Percentiles rank a stretch among this genome's conserved stretches.
phyloP scores from a whole-genome alignment of 2,797 vertebrate species.

The Neosalanx taihuensis region DNA sequence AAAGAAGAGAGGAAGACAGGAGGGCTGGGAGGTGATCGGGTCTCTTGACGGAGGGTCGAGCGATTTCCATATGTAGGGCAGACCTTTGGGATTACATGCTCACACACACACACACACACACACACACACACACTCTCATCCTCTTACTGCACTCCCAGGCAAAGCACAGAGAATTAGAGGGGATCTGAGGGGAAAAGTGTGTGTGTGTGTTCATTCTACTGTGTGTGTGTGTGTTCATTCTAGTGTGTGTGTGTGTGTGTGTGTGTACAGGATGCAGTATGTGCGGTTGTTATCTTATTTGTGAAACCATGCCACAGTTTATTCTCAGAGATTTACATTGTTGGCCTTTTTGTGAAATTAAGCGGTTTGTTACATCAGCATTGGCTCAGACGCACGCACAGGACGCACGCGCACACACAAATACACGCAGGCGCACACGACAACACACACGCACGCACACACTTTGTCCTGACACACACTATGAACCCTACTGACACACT shows the following conservation, averaged over 20 bases:
- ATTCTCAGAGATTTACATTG: conserved; percentile 52
- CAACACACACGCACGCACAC: neutral
- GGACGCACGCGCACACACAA: conserved; percentile 5
- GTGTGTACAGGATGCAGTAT: conserved; percentile 3
- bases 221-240: conserved; percentile 17
- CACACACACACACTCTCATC: conserved; percentile 39
- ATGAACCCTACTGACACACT: too few relatives aligned
- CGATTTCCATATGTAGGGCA: conserved; percentile 33
- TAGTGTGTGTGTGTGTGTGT: conserved; percentile 20
- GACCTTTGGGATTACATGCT: neutral
- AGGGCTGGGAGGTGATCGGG: conserved; percentile 28
- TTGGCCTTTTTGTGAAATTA: conserved; percentile 48
- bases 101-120: neutral
- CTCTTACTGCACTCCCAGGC: conserved; percentile 62
- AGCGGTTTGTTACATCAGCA: conserved; percentile 54
- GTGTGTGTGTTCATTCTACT: conserved; percentile 14
- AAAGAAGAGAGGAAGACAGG: conserved; percentile 24
- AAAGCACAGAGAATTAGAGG: conserved; percentile 59
- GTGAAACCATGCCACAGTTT: conserved; percentile 43
- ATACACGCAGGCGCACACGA: neutral
- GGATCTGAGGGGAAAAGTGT: conserved; percentile 34
- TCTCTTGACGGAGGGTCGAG: conserved; percentile 43
- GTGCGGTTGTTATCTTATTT: conserved; percentile 26
- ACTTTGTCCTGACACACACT: too few relatives aligned
- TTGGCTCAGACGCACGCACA: conserved; percentile 34